Base-by-base conservation (phyloP, 2,888 invertebrate genomes). In the Xestia c-nigrum region DNA sequence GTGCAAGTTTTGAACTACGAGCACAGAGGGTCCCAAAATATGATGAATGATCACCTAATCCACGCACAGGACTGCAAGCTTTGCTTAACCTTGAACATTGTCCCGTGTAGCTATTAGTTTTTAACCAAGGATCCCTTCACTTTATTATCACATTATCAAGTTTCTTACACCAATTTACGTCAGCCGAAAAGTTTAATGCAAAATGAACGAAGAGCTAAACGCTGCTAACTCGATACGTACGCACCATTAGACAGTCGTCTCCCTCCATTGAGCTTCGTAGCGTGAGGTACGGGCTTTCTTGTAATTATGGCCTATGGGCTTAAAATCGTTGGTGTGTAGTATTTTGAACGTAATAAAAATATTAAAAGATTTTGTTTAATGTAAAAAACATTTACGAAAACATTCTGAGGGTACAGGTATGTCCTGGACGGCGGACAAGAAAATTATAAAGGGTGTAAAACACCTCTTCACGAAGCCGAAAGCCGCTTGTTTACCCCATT, bases 181-280 rank as follows among this genome's bases (percentile, higher is more conserved):
- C 3, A 19, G 12, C 21, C 64, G 38, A 76, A 78, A 83, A 74
- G 16, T 80, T 80, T 59, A 19, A 66, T 61, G 55, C 14, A 31
- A 50, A 68, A 46, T 57, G 65, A 74, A 52, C 50, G 73, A 10
- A 5, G 38, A 64, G 65, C 73, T 73, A 77, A 77, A 84, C 65
- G 31, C 46, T 64, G 74, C 61, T 77, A 76, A 80, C 65, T 76
- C 69, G 70, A 72, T 68, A 61, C 43, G 24, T 24, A 69, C 77
- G 81, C 75, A 50, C 72, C 83, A 85, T 87, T 84, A 80, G 38
- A 14, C 74, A 78, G 21, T 38, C 71, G 73, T 74, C 74, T 59
- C 71, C 55, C 80, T 76, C 80, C 67, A 76, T 75, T 82, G 80
- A 65, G 52, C 38, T 57, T 73, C 66, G 57, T 65, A 77, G 61